Conservation (phyloP, 1,140 invertebrate genomes). For the Aporrectodea caliginosa region DNA sequence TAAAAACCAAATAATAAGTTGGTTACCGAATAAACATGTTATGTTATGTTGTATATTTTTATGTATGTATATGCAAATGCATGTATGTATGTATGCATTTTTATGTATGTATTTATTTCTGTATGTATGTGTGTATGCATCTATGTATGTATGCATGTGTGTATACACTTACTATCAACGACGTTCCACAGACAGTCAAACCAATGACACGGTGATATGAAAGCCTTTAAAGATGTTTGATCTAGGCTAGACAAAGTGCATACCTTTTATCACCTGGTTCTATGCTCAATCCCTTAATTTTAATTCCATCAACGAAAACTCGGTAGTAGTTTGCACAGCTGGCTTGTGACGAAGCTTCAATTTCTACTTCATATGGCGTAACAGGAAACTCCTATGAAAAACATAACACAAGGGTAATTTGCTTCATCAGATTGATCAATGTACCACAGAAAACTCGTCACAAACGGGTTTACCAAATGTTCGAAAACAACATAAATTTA, state of each 20-base stretch:
- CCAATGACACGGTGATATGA: not conserved
- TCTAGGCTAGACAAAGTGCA: not conserved
- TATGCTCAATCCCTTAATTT: not conserved
- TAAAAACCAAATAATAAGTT: too few relatives aligned
- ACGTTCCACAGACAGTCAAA: not conserved
- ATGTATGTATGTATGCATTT: too few relatives aligned
- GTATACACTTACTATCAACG: not conserved
- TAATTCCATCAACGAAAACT: not conserved
- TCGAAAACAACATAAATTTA: not conserved
- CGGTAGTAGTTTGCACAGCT: not conserved
- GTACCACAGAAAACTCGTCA: too few relatives aligned
- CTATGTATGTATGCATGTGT: too few relatives aligned
- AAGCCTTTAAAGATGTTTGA: not conserved
- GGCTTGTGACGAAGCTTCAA: not conserved
- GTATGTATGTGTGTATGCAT: too few relatives aligned
- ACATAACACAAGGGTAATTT: not conserved
- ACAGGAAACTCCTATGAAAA: not conserved
- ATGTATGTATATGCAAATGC: too few relatives aligned
- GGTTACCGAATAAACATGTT: too few relatives aligned
- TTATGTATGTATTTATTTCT: too few relatives aligned
- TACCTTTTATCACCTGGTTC: not conserved
- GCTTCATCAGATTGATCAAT: too few relatives aligned
- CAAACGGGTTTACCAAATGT: not conserved
- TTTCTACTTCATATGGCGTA: not conserved
- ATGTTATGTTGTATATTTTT: too few relatives aligned